Evolutionary conservation across 1,140 invertebrate species (phyloP).

Genomic region (Battus philenor): DNA sequence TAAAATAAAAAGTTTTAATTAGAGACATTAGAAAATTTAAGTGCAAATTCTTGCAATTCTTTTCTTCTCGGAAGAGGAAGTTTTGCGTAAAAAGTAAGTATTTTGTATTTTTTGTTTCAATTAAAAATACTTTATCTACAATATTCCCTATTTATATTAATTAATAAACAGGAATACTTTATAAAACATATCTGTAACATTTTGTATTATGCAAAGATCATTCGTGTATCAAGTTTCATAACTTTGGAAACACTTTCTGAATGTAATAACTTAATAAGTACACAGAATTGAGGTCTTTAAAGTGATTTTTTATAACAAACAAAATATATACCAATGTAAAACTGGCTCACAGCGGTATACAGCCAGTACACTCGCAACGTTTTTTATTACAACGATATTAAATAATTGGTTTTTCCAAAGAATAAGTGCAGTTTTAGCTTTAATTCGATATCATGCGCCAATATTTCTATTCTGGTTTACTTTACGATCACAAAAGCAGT

Average conservation of each 20-base stretch:
- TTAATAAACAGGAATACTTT: constrained; percentile 3
- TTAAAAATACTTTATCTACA: neutral
- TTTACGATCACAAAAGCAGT: too few relatives aligned
- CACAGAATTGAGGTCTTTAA: too few relatives aligned
- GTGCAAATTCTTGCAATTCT: constrained; percentile 5
- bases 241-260: neutral
- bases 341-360: too few relatives aligned
- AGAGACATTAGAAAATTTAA: neutral
- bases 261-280: neutral
- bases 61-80: constrained; percentile 19
- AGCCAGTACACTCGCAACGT: too few relatives aligned
- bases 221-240: neutral
- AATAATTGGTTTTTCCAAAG: too few relatives aligned
- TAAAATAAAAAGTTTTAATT: constrained; percentile 8
- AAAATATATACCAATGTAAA: too few relatives aligned
- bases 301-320: too few relatives aligned
- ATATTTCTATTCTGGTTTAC: too few relatives aligned
- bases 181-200: constrained; percentile 1
- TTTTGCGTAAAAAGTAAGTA: constrained; percentile 24
- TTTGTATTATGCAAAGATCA: constrained; percentile 3
- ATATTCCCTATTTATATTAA: neutral
- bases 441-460: too few relatives aligned
- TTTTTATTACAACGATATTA: too few relatives aligned
- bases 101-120: neutral
- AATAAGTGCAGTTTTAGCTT: too few relatives aligned